Base-by-base conservation (phyloP, 2,797 vertebrate species). In the Hylomyscus alleni region DNA sequence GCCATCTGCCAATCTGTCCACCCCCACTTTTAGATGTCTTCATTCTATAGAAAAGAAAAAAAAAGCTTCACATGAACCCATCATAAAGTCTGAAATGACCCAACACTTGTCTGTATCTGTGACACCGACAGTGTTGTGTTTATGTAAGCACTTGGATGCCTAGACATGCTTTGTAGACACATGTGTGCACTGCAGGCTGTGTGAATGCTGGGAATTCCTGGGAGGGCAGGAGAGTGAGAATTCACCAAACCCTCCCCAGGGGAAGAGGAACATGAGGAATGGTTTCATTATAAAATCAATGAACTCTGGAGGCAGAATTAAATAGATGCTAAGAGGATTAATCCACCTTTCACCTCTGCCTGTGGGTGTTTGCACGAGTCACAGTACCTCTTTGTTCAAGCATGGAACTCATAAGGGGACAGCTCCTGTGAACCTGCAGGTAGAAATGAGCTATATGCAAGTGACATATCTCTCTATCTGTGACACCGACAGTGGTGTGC, bases 51-150 rank as follows among this genome's bases (percentile, higher is more conserved):
- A 75, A 73, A 75, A 1, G 31, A 88, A 34, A 29, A n/a, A 44
- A 91, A 91, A 88, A 92, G 7, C 34, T 91, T 82, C 47, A 82
- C 75, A n/a, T 62, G 44, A 95, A 81, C 52, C 14, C 72, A 87
- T 86, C 9, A 34, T 67, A 56, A 94, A 89, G 31, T 92, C 34
- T 93, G 40, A n/a, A 50, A 69, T 85, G 80, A 80, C 67, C 34
- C 15, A 69, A 19, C 6, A 69, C 67, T 19, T n/a, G 34, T 69
- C 67, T 69, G 31, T 67, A 2, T 67, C 67, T 72, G 69, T n/a
- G 17, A 72, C 34, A 20, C n/a, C 0, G 17, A 37, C 6, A 10
- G 69, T 20, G n/a, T 19, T n/a, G 69, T 20, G n/a, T 34, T 69
- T 72, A 20, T 20, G n/a, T 37, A 72, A 37, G 34, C n/a, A 37